Percentiles rank a stretch among this genome's conserved stretches.
Evolutionary conservation across 2,888 invertebrate species (phyloP).

Genomic region (Noctuana brunneofusca): DNA sequence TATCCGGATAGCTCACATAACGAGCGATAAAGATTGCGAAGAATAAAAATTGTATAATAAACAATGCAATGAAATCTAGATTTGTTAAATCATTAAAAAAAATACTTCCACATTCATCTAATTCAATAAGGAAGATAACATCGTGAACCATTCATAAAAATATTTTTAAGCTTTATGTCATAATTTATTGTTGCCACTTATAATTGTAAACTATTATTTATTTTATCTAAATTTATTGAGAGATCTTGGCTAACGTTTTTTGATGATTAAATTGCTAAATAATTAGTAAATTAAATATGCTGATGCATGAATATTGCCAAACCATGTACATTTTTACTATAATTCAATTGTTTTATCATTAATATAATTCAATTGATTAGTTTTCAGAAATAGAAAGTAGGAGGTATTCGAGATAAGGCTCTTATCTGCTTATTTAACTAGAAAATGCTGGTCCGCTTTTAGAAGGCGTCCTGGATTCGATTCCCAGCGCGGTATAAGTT

Average conservation of each 20-base stretch:
- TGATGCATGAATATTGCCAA: too few species aligned
- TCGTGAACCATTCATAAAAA: constrained; percentile 18
- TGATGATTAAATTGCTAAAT: too few species aligned
- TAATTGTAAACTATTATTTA: constrained; percentile 7
- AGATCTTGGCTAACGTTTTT: neutral
- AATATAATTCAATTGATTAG: too few species aligned
- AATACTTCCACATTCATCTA: constrained; percentile 31
- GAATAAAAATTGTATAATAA: constrained; percentile 17
- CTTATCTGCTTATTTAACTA: too few species aligned
- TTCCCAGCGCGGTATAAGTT: too few species aligned
- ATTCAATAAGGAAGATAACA: constrained; percentile 28
- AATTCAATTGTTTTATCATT: too few species aligned
- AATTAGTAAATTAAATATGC: too few species aligned
- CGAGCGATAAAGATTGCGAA: constrained; percentile 28
- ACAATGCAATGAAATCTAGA: constrained; percentile 19
- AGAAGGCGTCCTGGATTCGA: too few species aligned
- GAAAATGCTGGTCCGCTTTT: too few species aligned
- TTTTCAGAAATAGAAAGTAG: too few species aligned
- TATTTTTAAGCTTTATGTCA: constrained; percentile 13
- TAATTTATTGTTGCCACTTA: constrained; percentile 8
- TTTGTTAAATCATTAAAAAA: constrained; percentile 31
- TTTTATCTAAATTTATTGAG: neutral
- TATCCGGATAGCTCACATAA: constrained; percentile 29
- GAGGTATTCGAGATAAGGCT: too few species aligned
- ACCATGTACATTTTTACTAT: too few species aligned